Conservation (phyloP, 2,888 invertebrate genomes). For the Polyploca ridens region DNA sequence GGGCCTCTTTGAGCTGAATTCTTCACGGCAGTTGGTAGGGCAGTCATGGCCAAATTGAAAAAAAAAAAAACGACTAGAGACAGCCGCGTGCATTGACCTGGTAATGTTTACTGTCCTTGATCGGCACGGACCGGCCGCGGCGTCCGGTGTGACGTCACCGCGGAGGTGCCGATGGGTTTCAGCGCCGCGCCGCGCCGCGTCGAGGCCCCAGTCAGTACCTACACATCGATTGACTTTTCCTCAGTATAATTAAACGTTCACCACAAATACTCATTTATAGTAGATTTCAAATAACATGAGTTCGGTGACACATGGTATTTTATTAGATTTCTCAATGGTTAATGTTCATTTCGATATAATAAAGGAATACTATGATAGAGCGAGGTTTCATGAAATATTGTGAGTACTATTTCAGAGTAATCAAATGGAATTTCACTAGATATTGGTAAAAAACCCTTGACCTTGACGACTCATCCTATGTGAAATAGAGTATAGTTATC, state of each 20-base stretch:
- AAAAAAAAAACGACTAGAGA: conserved; percentile 67
- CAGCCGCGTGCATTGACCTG: conserved; percentile 79
- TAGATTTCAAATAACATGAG: too few species aligned
- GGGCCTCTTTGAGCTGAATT: conserved; percentile 54
- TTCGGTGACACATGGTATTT: too few species aligned
- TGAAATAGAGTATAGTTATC: too few species aligned
- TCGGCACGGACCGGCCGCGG: conserved; percentile 53
- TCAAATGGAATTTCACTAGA: too few species aligned
- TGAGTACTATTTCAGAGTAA: too few species aligned
- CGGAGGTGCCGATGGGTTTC: conserved; percentile 82
- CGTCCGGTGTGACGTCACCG: conserved; percentile 73
- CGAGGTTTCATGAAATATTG: too few species aligned
- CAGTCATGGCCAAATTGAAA: conserved; percentile 65
- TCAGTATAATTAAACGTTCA: background rate
- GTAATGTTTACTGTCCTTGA: conserved; percentile 83
- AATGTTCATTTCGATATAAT: too few species aligned
- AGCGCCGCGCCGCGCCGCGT: conserved; percentile 50
- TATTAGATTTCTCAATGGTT: too few species aligned
- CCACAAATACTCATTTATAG: background rate
- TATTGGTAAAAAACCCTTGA: too few species aligned
- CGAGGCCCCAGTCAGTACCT: conserved; percentile 38
- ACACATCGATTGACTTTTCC: conserved; percentile 15
- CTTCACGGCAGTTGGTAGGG: conserved; percentile 61
- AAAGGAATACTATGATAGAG: too few species aligned
- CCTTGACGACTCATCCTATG: too few species aligned